Conservation (phyloP, 2,797 vertebrate genomes). For the Crax fasciolata region DNA sequence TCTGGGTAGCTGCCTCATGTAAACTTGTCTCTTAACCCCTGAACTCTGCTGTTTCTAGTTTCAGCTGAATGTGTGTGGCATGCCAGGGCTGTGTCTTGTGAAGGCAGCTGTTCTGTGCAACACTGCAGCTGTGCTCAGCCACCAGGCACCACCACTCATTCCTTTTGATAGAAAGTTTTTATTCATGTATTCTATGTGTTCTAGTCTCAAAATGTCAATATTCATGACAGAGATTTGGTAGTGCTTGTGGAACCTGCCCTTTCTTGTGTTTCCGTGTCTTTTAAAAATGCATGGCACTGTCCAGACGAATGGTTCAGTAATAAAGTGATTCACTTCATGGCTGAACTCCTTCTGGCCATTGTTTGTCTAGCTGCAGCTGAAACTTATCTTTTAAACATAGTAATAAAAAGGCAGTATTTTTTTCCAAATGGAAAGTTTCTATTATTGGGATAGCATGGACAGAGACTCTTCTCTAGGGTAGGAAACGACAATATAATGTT, state of each 20-base stretch:
- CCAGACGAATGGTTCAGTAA: not conserved
- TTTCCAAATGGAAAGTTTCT: not conserved
- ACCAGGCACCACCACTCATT: not conserved
- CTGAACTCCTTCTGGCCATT: not conserved
- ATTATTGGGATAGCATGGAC: not conserved
- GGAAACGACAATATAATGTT: not conserved
- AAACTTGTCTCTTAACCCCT: conserved; percentile 11
- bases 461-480: not conserved
- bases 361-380: not conserved
- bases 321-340: not conserved
- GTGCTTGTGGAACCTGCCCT: not conserved
- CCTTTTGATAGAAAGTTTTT: not conserved
- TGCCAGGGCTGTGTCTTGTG: not conserved
- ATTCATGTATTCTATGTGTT: not conserved
- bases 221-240: not conserved
- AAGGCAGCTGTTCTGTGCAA: conserved; percentile 8
- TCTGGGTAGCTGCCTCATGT: not conserved
- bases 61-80: not conserved
- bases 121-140: conserved; percentile 11
- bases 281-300: not conserved
- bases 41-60: conserved; percentile 26
- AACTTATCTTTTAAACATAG: not conserved
- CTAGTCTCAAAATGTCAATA: not conserved
- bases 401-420: not conserved
- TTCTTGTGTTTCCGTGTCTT: not conserved